Conservation (phyloP, 2,797 vertebrate genomes). For the Poeciliopsis turneri region DNA sequence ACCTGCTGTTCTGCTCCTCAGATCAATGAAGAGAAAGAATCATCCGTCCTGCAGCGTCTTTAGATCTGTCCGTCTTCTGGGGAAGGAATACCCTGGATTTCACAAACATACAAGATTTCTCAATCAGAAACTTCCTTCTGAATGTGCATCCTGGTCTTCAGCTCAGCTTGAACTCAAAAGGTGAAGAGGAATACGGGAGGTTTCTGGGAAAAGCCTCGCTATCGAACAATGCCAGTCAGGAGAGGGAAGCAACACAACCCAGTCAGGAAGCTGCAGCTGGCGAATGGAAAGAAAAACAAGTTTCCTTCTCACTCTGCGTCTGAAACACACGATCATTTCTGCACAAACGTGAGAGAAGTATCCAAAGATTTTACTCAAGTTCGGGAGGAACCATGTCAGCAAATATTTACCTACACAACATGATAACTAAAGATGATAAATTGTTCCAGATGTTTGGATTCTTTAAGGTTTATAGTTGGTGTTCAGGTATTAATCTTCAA, state of each 20-base stretch:
- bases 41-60: slow-evolving; percentile 20
- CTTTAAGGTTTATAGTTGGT: no score
- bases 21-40: slow-evolving; percentile 9
- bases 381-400: background rate
- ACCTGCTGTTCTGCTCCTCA: background rate
- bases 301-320: background rate
- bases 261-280: slow-evolving; percentile 70
- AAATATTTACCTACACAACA: background rate
- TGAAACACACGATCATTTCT: background rate
- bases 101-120: slow-evolving; percentile 31
- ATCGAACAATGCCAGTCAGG: slow-evolving; percentile 54
- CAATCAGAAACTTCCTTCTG: slow-evolving; percentile 42
- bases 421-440: no score
- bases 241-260: slow-evolving; percentile 45
- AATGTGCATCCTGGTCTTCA: slow-evolving; percentile 3
- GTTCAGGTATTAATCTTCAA: no score
- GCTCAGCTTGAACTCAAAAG: slow-evolving; percentile 18
- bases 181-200: slow-evolving; percentile 14
- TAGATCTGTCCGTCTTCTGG: slow-evolving; percentile 9
- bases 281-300: slow-evolving; percentile 48
- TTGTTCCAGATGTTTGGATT: no score
- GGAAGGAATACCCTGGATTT: slow-evolving; percentile 48
- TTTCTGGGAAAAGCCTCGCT: slow-evolving; percentile 30
- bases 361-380: background rate
- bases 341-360: background rate